These are phyloP conservation scores for Thecophora atra DNA, from an alignment of 2,888 invertebrate genomes.

Conservation along the genomic window DNA sequence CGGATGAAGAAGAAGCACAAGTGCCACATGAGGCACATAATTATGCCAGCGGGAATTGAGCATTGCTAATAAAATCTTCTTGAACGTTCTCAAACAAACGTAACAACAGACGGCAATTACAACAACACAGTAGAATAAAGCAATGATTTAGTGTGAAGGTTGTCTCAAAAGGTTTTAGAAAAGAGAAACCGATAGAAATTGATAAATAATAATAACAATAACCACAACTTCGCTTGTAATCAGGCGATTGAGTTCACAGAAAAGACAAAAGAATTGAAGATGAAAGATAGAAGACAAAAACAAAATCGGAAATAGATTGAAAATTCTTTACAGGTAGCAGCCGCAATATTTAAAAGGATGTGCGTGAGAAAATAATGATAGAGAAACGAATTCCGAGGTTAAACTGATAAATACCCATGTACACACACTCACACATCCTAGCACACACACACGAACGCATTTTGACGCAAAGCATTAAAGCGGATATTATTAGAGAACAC, in stretches of 20 bases:
- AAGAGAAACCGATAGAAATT: background rate
- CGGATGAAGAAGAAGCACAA: background rate
- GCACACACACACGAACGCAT: background rate
- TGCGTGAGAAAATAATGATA: background rate
- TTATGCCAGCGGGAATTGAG: conserved; percentile 15
- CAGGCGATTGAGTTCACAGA: background rate
- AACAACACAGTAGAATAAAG: background rate
- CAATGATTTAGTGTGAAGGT: background rate
- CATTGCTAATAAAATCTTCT: background rate
- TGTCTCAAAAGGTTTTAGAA: background rate
- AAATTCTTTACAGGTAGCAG: background rate
- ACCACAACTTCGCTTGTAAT: no score
- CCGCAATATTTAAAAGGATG: conserved; percentile 7
- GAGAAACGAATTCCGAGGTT: background rate
- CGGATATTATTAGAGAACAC: conserved; percentile 27
- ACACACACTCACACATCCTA: background rate
- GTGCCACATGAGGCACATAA: conserved; percentile 7
- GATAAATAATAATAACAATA: no score
- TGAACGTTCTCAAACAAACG: background rate
- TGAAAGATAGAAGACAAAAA: background rate
- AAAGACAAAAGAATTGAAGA: background rate
- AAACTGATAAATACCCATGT: background rate
- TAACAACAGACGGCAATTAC: background rate
- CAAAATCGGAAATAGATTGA: conserved; percentile 1
- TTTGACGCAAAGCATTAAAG: conserved; percentile 10